Evolutionary conservation across 2,113 vertebrate genomes (phyloP).

Genomic region (Strix uralensis): DNA sequence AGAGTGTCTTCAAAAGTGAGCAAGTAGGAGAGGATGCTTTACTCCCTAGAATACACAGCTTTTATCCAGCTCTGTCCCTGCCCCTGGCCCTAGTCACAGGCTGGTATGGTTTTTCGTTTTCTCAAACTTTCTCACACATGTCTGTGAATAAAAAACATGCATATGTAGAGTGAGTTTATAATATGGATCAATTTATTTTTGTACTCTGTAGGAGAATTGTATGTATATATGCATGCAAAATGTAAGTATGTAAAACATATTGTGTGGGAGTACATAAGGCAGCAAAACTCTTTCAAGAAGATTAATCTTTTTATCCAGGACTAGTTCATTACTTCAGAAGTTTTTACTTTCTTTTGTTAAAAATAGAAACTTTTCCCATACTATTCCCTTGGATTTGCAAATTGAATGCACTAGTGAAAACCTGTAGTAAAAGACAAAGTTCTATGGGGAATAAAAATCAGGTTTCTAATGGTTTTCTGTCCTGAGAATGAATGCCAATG

Average conservation of each 20-base stretch:
- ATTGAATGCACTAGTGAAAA: conserved; percentile 1
- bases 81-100: neutral
- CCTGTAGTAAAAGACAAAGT: neutral
- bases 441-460: neutral
- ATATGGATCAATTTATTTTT: conserved; percentile 62
- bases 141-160: conserved; percentile 42
- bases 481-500: neutral
- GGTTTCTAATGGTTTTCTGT: neutral
- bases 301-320: conserved; percentile 46
- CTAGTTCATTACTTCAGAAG: conserved; percentile 50
- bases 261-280: conserved; percentile 57
- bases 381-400: conserved; percentile 17
- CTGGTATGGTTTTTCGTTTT: conserved; percentile 4
- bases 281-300: conserved; percentile 55
- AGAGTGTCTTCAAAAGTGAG: neutral
- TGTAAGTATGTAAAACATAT: conserved; percentile 53
- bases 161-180: conserved; percentile 60
- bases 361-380: conserved; percentile 62
- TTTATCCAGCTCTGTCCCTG: neutral
- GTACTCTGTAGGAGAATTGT: conserved; percentile 35
- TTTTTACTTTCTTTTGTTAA: conserved; percentile 62
- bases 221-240: conserved; percentile 67
- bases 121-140: conserved; percentile 55
- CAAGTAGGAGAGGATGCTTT: neutral
- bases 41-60: neutral